phyloP scores from a whole-genome alignment of 2,113 vertebrate genomes.

The Perca schrenkii region DNA sequence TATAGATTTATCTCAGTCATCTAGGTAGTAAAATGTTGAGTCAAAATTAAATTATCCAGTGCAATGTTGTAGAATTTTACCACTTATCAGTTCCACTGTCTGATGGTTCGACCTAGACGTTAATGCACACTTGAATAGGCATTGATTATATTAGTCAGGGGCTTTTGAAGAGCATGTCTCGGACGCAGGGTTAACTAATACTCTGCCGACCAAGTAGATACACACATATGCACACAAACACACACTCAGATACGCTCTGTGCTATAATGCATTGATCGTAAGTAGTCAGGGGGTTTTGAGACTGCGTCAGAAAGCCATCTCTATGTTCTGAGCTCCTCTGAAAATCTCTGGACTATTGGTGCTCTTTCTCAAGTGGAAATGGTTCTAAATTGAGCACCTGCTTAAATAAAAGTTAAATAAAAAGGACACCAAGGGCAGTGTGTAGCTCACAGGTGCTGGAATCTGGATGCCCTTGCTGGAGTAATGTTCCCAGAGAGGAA shows the following conservation, averaged over 20 bases:
- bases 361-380: constrained; percentile 29
- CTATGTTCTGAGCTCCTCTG: constrained; percentile 25
- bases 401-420: constrained; percentile 33
- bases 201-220: constrained; percentile 5
- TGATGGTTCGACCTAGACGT: neutral
- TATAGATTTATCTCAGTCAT: constrained; percentile 3
- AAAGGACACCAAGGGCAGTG: neutral
- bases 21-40: neutral
- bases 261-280: constrained; percentile 44
- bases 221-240: neutral
- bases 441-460: constrained; percentile 18
- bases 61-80: neutral
- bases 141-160: constrained; percentile 39
- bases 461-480: neutral
- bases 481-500: neutral
- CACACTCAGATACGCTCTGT: constrained; percentile 16
- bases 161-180: constrained; percentile 40
- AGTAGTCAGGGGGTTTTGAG: constrained; percentile 32
- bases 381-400: constrained; percentile 25
- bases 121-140: constrained; percentile 16
- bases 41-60: neutral
- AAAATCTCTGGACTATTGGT: constrained; percentile 25
- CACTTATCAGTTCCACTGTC: neutral
- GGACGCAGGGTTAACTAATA: constrained; percentile 40
- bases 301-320: constrained; percentile 34